These are phyloP conservation scores for Hylaeus anthracinus DNA, from an alignment of 1,140 invertebrate genomes.

Conservation along the genomic window DNA sequence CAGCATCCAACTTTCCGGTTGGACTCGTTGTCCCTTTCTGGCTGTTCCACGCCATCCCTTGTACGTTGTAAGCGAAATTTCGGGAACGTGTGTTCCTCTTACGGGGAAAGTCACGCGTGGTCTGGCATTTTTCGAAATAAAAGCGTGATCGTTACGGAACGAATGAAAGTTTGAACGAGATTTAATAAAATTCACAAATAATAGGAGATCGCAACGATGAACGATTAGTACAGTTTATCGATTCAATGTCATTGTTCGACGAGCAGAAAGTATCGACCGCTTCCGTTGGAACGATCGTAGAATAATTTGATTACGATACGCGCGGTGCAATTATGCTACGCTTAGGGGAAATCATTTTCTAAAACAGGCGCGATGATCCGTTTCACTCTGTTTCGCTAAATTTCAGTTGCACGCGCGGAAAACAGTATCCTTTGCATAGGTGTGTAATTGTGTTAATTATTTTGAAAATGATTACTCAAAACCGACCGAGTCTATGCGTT, in stretches of 20 bases:
- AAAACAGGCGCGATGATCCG: background rate
- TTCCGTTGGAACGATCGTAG: background rate
- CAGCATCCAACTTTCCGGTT: background rate
- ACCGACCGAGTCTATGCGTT: background rate
- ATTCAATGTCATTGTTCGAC: background rate
- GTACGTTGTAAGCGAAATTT: background rate
- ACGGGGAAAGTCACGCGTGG: background rate
- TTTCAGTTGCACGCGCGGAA: background rate
- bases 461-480: conserved; percentile 18
- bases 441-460: conserved; percentile 5
- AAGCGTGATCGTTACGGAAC: conserved; percentile 3
- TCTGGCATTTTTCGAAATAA: conserved; percentile 8
- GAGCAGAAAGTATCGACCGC: background rate
- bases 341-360: background rate
- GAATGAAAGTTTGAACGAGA: conserved; percentile 36
- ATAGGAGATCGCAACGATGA: no score
- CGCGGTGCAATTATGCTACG: background rate
- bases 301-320: background rate
- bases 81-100: background rate
- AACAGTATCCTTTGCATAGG: background rate
- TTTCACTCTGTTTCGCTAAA: background rate
- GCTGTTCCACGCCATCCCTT: background rate
- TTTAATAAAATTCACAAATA: conserved; percentile 12
- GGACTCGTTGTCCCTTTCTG: no score
- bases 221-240: no score